These are phyloP conservation scores for Caenorhabditis uteleia DNA, from an alignment of 2,888 invertebrate species.

Conservation along the genomic window DNA sequence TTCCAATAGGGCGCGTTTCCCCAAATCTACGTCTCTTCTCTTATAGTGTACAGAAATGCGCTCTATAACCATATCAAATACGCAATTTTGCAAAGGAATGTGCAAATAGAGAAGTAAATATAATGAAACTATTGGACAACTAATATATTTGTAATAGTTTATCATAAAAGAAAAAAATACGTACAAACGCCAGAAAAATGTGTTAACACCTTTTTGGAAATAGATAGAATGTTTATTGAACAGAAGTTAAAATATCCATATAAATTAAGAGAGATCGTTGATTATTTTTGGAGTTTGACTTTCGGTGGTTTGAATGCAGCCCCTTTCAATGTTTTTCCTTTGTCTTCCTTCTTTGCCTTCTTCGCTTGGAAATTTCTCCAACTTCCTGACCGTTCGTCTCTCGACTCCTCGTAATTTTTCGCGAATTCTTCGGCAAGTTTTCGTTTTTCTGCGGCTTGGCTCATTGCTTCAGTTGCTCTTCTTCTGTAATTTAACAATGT, in stretches of 20 bases:
- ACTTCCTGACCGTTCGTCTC: constrained; percentile 67
- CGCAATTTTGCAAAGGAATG: no score
- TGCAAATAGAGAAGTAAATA: no score
- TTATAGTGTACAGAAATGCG: background rate
- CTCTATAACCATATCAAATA: no score
- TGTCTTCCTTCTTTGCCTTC: constrained; percentile 63
- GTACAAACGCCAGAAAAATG: no score
- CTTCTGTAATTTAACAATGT: constrained; percentile 37
- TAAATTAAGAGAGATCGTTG: no score
- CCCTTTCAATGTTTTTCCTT: constrained; percentile 59
- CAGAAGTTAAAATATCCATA: background rate
- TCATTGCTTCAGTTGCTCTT: constrained; percentile 88
- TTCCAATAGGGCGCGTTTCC: constrained; percentile 16
- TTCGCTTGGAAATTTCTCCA: constrained; percentile 66
- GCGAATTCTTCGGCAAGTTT: constrained; percentile 94
- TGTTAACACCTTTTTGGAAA: no score
- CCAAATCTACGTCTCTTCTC: constrained; percentile 7
- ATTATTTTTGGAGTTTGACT: constrained; percentile 46
- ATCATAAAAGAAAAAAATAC: no score
- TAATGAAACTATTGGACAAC: no score
- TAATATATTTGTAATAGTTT: no score
- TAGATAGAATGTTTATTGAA: background rate
- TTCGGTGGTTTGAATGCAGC: constrained; percentile 67
- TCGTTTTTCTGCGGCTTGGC: constrained; percentile 87
- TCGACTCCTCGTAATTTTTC: constrained; percentile 86